phyloP scores from a whole-genome alignment of 2,797 vertebrate species.

The Hemitrygon akajei region DNA sequence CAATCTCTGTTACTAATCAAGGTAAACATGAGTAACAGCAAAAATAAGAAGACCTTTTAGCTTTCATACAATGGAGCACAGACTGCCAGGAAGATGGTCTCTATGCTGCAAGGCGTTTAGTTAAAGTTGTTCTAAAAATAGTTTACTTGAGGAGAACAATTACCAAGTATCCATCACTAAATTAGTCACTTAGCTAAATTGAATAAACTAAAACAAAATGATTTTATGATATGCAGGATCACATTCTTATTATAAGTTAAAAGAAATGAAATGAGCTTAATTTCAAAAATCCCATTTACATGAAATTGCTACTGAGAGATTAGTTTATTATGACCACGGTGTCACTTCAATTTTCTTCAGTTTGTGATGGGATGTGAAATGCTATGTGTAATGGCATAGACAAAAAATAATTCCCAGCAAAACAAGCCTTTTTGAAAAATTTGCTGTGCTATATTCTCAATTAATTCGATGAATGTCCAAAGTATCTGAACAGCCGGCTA shows the following conservation, averaged over 20 bases:
- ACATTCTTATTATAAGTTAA: neutral
- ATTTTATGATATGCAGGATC: neutral
- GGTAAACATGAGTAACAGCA: neutral
- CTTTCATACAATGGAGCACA: neutral
- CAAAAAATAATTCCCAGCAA: neutral
- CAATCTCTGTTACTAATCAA: neutral
- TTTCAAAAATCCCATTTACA: conserved; percentile 9
- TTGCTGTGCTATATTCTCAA: too few relatives aligned
- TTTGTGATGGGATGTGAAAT: neutral
- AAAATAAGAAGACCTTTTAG: neutral
- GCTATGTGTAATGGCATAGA: neutral
- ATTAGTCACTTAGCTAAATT: neutral
- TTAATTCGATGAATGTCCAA: too few relatives aligned
- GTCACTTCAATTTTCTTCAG: neutral
- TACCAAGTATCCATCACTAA: neutral
- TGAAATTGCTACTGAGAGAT: neutral
- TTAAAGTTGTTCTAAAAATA: neutral
- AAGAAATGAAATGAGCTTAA: neutral
- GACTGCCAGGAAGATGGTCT: neutral
- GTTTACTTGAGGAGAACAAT: neutral
- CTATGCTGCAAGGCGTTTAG: neutral
- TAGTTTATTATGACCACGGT: neutral
- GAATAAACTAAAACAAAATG: neutral
- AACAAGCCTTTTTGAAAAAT: neutral
- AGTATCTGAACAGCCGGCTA: neutral